phyloP scores from a whole-genome alignment of 2,888 invertebrate genomes.

The Apamea sordens region DNA sequence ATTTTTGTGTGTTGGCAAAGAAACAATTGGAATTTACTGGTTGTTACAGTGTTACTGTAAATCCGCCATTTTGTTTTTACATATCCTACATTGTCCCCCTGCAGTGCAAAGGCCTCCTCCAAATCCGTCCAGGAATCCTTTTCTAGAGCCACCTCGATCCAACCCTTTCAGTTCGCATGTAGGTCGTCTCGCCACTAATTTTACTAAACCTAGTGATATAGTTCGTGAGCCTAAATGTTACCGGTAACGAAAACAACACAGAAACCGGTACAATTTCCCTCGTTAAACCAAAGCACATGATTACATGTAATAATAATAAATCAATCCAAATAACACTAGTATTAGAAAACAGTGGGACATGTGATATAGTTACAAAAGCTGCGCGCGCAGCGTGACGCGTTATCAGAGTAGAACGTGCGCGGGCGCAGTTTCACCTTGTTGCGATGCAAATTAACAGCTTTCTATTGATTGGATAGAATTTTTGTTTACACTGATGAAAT shows the following conservation, averaged over 20 bases:
- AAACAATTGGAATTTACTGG: neutral
- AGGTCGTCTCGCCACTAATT: neutral
- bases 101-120: too few relatives aligned
- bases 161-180: too few relatives aligned
- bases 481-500: constrained; percentile 48
- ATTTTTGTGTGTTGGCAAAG: too few relatives aligned
- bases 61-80: too few relatives aligned
- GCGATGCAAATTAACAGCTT: constrained; percentile 65
- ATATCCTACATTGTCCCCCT: too few relatives aligned
- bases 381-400: constrained; percentile 64
- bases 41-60: too few relatives aligned
- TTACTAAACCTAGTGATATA: neutral
- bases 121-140: neutral
- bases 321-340: constrained; percentile 48
- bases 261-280: neutral
- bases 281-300: neutral
- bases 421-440: constrained; percentile 54
- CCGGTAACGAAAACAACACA: too few relatives aligned
- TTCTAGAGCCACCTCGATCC: too few relatives aligned
- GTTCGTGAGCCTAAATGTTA: too few relatives aligned
- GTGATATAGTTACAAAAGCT: constrained; percentile 61
- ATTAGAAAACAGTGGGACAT: constrained; percentile 63
- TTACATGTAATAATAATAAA: constrained; percentile 31
- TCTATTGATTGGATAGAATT: constrained; percentile 58
- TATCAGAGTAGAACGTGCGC: constrained; percentile 67